Base-by-base conservation (phyloP, 2,888 invertebrate species). In the Parnassius apollo region DNA sequence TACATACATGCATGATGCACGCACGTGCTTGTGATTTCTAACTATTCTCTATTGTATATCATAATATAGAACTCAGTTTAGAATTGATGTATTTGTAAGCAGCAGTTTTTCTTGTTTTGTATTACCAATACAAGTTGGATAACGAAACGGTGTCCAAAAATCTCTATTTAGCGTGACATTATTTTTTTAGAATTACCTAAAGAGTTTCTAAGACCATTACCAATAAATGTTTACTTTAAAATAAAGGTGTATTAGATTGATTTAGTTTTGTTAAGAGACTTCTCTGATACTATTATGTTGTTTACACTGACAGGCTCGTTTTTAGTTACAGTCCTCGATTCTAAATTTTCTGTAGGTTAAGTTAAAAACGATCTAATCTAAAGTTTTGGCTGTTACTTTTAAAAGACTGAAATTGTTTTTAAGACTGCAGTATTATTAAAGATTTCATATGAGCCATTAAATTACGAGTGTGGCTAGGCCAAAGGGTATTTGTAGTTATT, bases 311-410 rank as follows among this genome's bases (percentile, higher is more conserved):
- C 35, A 7, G 7, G 35, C 35, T 35, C 7, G 7, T 35, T 35
- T 35, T 35, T 35, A 35, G 35, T 35, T 35, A 35, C 35, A 35
- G 0, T 7, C 7, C 35, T 35, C 3, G 35, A 35, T 4, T 4
- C 4, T 12, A n/a, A 48, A 48, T n/a, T 48, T n/a, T 48, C 48
- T 48, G n/a, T 48, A 44, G 11, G n/a, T 8, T 2, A n/a, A 48
- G 48, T 48, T n/a, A 0, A 48, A 48, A n/a, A n/a, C 7, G 13
- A 48, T 48, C n/a, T 13, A 9, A 49, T 49, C 1, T 49, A 11
- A 49, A 35, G 35, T 45, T 56, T 56, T 25, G 56, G 56, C 56
- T 56, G 56, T 46, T 56, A 18, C 22, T 56, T 56, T 56, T 18
- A 45, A 56, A 56, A 56, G 56, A 56, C 56, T 49, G 49, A 49